Evolutionary conservation across 1,140 invertebrate genomes (phyloP).

Genomic region (Drosophila serrata): DNA sequence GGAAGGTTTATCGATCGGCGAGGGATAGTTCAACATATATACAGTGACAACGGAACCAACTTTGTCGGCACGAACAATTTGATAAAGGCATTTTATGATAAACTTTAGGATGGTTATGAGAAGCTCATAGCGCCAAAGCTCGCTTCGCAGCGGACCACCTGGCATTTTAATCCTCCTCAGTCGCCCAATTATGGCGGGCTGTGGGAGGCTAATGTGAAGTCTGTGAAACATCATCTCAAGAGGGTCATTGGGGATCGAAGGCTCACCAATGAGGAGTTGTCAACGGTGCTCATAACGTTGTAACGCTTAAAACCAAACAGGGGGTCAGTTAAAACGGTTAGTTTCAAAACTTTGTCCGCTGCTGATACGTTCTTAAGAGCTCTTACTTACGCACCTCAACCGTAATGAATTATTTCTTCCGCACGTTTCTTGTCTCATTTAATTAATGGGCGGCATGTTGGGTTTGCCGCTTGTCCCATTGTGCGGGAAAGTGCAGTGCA

Average conservation of each 20-base stretch:
- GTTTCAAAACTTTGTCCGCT: background rate
- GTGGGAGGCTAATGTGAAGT: too few species aligned
- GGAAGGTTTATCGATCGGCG: background rate
- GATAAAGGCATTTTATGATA: background rate
- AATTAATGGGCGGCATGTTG: too few species aligned
- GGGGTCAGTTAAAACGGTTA: background rate
- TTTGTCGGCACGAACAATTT: background rate
- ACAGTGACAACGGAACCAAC: background rate
- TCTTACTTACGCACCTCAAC: background rate
- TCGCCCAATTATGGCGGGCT: too few species aligned
- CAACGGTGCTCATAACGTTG: too few species aligned
- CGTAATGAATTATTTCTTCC: background rate
- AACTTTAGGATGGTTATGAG: too few species aligned
- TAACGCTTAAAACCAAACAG: background rate
- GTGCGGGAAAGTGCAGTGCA: too few species aligned
- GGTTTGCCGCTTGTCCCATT: too few species aligned
- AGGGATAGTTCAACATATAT: background rate
- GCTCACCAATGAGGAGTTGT: too few species aligned
- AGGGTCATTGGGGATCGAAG: background rate
- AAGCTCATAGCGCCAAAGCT: background rate
- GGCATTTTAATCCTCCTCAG: too few species aligned
- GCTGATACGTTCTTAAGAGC: background rate
- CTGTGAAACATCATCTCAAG: too few species aligned
- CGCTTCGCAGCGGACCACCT: too few species aligned
- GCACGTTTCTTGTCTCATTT: background rate